Evolutionary conservation across 1,140 invertebrate genomes (phyloP).

Genomic region (Tetramorium alpestre): DNA sequence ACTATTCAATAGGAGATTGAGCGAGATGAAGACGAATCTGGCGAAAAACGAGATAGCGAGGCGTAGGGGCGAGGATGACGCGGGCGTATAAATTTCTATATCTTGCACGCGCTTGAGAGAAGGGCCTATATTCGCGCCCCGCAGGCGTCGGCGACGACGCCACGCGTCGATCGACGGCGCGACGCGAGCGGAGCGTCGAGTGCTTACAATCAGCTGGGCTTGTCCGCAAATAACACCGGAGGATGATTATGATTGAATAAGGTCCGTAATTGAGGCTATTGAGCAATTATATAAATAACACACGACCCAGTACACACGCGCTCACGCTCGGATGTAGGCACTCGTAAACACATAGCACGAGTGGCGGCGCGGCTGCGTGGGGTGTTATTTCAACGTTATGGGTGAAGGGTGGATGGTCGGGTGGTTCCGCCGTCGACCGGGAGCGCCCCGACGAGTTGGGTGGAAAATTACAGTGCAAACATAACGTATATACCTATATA

Average conservation of each 20-base stretch:
- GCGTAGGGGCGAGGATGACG: background rate
- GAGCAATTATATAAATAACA: conserved; percentile 86
- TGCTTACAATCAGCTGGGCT: conserved; percentile 85
- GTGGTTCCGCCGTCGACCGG: conserved; percentile 66
- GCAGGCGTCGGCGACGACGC: conserved; percentile 59
- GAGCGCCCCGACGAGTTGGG: conserved; percentile 67
- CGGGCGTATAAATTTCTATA: conserved; percentile 21
- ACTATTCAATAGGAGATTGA: background rate
- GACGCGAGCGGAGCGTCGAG: conserved; percentile 67
- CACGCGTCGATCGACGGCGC: conserved; percentile 49
- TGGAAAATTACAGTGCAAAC: conserved; percentile 82
- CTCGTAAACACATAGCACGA: conserved; percentile 67
- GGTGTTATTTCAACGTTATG: conserved; percentile 81
- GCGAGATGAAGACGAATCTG: background rate
- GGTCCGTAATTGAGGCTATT: conserved; percentile 85
- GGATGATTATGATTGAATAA: conserved; percentile 85
- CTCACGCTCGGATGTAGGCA: conserved; percentile 5
- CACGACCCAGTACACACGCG: conserved; percentile 62
- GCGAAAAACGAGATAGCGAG: background rate
- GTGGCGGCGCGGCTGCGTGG: conserved; percentile 70
- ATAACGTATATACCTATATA: conserved; percentile 74
- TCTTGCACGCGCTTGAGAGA: conserved; percentile 16
- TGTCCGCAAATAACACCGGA: conserved; percentile 85
- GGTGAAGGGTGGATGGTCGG: conserved; percentile 61
- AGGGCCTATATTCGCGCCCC: conserved; percentile 24